Base-by-base conservation (phyloP, 2,113 vertebrate species). In the Phyllopteryx taeniolatus region DNA sequence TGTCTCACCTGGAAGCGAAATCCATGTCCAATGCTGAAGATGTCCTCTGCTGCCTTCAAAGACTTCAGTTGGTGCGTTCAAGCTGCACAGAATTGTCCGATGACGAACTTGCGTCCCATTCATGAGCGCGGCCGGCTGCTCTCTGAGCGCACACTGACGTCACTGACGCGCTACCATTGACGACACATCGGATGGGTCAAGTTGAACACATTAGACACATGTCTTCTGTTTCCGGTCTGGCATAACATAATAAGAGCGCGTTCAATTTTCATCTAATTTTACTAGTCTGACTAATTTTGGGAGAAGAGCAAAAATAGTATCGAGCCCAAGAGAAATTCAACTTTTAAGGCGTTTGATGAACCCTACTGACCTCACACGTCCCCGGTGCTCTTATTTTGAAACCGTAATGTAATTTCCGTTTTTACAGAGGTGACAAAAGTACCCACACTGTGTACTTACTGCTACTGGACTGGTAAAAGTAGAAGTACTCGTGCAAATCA, bases 241-340 rank as follows among this genome's bases (percentile, higher is more conserved):
- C 0, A 3, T 75, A 80, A 77, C 80, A 86, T 60, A 88, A 74
- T 77, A 86, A 79, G 67, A 10, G 51, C 2, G 0, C 8, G 1
- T 46, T 46, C 44, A 13, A 46, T 2, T 13, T 39, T 39, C 27
- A 27, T 27, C 1, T 4, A 2, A 14, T 12, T 49, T 14, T 49
- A 4, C 15, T 15, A 3, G 11, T 14, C 15, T 49, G 47, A 15
- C 15, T 3, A 47, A 47, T 49, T 49, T 27, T 27, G 1, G 27
- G 27, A 27, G 27, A 27, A 27, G 27, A 27, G 27, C 27, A 27
- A 27, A 1, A 27, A 27, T 27, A 27, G 27, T 1, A 27, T 27
- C 27, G 27, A 27, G 27, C 27, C 27, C 27, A 27, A 27, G 27
- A 27, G 27, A 27, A 13, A 12, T 46, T 46, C 44, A 13, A 46